A percentile compares a stretch with the other conserved stretches of the same genome.
Conservation (phyloP, 2,113 vertebrate genomes). For the Tautogolabrus adspersus region DNA sequence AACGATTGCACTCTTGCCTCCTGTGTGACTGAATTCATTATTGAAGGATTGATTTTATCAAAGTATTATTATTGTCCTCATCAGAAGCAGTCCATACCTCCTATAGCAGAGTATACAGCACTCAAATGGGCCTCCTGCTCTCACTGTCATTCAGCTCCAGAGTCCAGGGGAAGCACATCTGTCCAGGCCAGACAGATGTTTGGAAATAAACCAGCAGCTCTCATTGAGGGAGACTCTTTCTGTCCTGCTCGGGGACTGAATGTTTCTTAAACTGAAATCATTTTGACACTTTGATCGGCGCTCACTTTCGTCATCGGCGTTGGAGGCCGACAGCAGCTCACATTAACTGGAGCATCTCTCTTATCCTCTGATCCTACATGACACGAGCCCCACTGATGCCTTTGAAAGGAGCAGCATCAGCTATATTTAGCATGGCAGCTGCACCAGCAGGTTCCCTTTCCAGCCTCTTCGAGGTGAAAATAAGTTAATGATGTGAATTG, state of each 20-base stretch:
- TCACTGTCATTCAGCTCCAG: not conserved
- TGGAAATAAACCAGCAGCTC: constrained; percentile 12
- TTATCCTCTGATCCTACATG: constrained; percentile 63
- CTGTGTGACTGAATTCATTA: too few relatives aligned
- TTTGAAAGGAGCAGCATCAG: constrained; percentile 59
- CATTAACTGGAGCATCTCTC: constrained; percentile 63
- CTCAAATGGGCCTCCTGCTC: not conserved
- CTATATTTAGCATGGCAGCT: constrained; percentile 74
- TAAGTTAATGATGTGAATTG: constrained; percentile 32
- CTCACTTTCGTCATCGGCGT: constrained; percentile 25
- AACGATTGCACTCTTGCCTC: not conserved
- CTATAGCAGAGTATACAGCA: not conserved
- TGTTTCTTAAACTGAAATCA: constrained; percentile 50
- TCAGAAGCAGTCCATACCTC: too few relatives aligned
- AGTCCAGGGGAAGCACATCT: constrained; percentile 17
- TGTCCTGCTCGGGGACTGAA: constrained; percentile 37
- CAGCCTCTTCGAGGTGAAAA: constrained; percentile 26
- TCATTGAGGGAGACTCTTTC: constrained; percentile 14
- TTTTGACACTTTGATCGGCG: constrained; percentile 41
- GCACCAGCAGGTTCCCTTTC: constrained; percentile 44
- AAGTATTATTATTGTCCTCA: too few relatives aligned
- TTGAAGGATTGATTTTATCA: too few relatives aligned
- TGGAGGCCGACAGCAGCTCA: constrained; percentile 46
- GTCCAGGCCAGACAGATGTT: constrained; percentile 45
- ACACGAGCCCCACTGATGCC: constrained; percentile 61